A percentile compares a stretch with the other conserved stretches of the same genome.
Conservation (phyloP, 1,140 invertebrate genomes). For the Atta cephalotes region DNA sequence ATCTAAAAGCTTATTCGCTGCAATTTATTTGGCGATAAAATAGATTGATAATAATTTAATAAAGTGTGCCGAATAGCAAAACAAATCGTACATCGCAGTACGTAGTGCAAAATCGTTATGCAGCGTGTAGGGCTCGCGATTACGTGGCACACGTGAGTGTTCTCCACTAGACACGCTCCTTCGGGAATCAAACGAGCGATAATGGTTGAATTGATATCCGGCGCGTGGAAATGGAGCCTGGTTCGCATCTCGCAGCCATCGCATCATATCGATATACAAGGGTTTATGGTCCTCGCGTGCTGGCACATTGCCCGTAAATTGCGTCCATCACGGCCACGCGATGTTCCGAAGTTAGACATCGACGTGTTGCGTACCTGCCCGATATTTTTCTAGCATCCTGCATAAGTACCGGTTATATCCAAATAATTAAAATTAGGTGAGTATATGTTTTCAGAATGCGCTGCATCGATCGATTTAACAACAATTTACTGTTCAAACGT, state of each 20-base stretch:
- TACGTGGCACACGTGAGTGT: constrained; percentile 34
- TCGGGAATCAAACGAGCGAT: constrained; percentile 61
- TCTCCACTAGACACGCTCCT: constrained; percentile 31
- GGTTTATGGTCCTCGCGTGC: constrained; percentile 70
- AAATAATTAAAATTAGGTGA: neutral
- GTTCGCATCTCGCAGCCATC: constrained; percentile 34
- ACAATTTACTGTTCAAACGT: neutral
- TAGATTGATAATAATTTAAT: neutral
- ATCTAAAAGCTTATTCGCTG: neutral
- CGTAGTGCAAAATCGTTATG: constrained; percentile 44
- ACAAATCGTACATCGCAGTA: constrained; percentile 20
- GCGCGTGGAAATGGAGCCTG: constrained; percentile 58
- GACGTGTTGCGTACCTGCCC: constrained; percentile 32
- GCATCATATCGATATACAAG: constrained; percentile 70
- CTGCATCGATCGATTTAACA: neutral
- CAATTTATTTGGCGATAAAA: neutral
- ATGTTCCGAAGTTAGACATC: constrained; percentile 33
- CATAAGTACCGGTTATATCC: constrained; percentile 12
- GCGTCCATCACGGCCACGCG: constrained; percentile 43
- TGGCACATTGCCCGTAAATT: constrained; percentile 76
- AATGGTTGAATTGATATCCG: constrained; percentile 69
- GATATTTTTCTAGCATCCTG: constrained; percentile 31
- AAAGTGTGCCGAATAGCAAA: neutral
- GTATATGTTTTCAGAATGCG: neutral
- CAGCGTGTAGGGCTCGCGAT: neutral